Evolutionary conservation across 2,888 invertebrate species (phyloP).

Genomic region (Mechanitis mazaeus): DNA sequence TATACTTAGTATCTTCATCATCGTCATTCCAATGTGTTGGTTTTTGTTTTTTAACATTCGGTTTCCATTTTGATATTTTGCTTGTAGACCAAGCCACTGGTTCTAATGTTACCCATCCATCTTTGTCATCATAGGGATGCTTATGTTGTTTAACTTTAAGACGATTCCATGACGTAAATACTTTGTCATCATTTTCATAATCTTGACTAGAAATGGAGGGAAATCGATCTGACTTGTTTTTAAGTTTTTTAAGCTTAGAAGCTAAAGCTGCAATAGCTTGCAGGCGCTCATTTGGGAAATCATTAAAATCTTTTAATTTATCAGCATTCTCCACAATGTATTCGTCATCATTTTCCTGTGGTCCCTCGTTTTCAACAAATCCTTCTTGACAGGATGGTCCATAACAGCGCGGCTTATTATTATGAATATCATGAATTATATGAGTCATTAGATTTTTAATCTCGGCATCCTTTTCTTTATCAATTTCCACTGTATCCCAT

Average conservation of each 20-base stretch:
- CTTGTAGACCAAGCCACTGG: constrained; percentile 88
- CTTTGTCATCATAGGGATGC: constrained; percentile 81
- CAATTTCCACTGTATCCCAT: constrained; percentile 33
- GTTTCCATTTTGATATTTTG: constrained; percentile 88
- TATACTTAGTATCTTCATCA: constrained; percentile 50
- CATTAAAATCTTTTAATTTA: constrained; percentile 68
- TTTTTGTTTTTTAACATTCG: constrained; percentile 76
- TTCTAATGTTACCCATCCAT: constrained; percentile 87
- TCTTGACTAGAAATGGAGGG: constrained; percentile 36
- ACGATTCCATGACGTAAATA: constrained; percentile 70
- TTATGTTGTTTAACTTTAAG: constrained; percentile 74
- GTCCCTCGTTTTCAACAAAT: constrained; percentile 49
- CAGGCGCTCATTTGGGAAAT: constrained; percentile 59
- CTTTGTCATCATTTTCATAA: constrained; percentile 50
- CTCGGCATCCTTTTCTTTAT: constrained; percentile 50
- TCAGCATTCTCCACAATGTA: constrained; percentile 76
- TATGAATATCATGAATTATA: constrained; percentile 59
- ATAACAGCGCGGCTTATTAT: constrained; percentile 57
- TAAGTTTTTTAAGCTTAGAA: constrained; percentile 68
- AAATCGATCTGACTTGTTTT: constrained; percentile 47
- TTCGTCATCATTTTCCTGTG: constrained; percentile 78
- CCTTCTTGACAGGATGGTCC: constrained; percentile 69
- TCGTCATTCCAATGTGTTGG: constrained; percentile 65
- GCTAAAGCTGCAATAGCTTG: constrained; percentile 66
- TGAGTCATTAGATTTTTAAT: constrained; percentile 64